A percentile compares a stretch with the other conserved stretches of the same genome.
These are phyloP conservation scores for Microcebus ravelobensis DNA, from an alignment of 2,113 vertebrate genomes.

Conservation along the genomic window DNA sequence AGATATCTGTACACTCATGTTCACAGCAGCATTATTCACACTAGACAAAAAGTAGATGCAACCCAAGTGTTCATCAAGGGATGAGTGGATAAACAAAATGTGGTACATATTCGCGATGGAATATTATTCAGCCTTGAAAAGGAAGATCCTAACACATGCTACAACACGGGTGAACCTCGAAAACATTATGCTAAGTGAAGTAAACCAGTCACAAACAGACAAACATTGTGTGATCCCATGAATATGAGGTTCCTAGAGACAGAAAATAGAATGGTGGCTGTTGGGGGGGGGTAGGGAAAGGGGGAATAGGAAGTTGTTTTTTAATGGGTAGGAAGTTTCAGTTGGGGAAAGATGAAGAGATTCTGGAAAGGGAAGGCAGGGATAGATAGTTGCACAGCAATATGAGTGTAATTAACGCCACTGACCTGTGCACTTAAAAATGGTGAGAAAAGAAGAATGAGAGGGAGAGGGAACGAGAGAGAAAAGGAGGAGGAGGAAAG, in stretches of 20 bases:
- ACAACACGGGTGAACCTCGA: not conserved
- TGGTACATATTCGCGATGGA: fast-evolving
- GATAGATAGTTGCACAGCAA: not conserved
- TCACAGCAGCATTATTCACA: not conserved
- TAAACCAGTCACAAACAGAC: not conserved
- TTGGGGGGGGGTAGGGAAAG: not conserved
- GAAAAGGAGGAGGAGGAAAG: too few relatives aligned
- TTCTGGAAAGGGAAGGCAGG: not conserved
- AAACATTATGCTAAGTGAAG: not conserved
- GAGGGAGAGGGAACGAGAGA: too few relatives aligned
- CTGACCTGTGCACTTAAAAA: not conserved
- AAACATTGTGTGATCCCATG: not conserved
- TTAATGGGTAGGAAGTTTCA: not conserved
- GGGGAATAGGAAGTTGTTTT: too few relatives aligned
- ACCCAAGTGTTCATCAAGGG: not conserved
- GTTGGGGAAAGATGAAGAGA: not conserved
- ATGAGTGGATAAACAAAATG: not conserved
- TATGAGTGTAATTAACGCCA: not conserved
- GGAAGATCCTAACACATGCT: not conserved
- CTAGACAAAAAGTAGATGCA: not conserved
- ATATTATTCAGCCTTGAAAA: not conserved
- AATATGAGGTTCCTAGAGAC: not conserved
- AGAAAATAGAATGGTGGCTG: not conserved
- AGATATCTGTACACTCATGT: not conserved
- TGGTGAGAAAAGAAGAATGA: not conserved